These are phyloP conservation scores for Hylomyscus alleni DNA, from an alignment of 2,797 vertebrate species.

Conservation along the genomic window DNA sequence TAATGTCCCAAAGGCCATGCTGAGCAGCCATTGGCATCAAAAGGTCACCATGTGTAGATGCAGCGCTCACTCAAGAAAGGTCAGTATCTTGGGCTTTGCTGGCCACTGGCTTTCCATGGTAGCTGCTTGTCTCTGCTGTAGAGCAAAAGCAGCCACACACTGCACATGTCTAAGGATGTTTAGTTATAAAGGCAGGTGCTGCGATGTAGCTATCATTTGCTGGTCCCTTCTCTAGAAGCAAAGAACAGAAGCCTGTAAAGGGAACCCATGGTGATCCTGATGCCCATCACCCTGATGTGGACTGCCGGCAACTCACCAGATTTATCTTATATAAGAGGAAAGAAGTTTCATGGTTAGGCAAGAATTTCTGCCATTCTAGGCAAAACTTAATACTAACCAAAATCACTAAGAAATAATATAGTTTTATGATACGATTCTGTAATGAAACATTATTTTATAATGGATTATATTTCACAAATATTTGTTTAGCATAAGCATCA, in stretches of 20 bases:
- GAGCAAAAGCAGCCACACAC: not conserved
- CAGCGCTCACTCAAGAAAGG: conserved; percentile 24
- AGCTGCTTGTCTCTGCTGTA: not conserved
- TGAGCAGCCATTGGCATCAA: not conserved
- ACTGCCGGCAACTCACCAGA: not conserved
- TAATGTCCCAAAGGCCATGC: not conserved
- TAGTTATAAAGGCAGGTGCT: conserved; percentile 31
- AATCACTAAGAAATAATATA: conserved; percentile 38
- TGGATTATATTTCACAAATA: not conserved
- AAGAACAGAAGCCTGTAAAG: conserved; percentile 14
- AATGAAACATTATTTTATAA: not conserved
- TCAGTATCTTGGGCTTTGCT: conserved; percentile 38
- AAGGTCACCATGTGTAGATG: not conserved
- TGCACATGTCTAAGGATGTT: not conserved
- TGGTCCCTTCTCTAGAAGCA: not conserved
- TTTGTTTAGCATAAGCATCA: conserved; percentile 7
- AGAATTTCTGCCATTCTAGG: conserved; percentile 61
- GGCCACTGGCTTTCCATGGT: not conserved
- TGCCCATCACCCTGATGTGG: not conserved
- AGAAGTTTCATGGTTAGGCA: not conserved
- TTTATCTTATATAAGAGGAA: not conserved
- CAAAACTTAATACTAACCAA: conserved; percentile 46
- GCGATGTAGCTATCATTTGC: not conserved
- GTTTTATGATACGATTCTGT: not conserved
- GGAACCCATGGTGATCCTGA: not conserved